Evolutionary conservation across 1,140 invertebrate species (phyloP), one percentile per base, ranked within the genome.

Genomic region (Grapholita molesta): DNA sequence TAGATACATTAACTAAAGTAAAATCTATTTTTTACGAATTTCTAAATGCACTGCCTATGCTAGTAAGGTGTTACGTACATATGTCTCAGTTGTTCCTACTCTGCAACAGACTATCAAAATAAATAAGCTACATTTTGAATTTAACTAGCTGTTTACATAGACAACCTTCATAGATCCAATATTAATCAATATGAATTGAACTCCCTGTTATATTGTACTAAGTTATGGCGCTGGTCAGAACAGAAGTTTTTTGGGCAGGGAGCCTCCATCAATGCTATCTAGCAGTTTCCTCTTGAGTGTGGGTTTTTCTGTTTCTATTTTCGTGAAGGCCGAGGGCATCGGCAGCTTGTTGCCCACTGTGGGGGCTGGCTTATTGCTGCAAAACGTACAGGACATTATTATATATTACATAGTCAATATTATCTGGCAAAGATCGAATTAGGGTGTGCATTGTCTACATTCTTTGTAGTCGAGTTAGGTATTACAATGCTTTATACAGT

Each of bases 291-390:
- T 93, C 82, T 97, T 97, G 15, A 96, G 88, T 69, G 94, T 95
- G n/a, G 94, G 94, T 73, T 94, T 95, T 66, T 95, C 94, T 42
- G 92, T 83, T 61, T 94, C 93, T 67, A 93, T 85, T 75, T 91
- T 92, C 72, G 93, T 94, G 73, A 91, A 88, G 61, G 95, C 93
- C 61, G 92, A 93, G 3, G 97, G 97, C 79, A 97, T 92, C 0
- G 98, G 98, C 69, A 99, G 87, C 84, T 96, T 95, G 12, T 93
- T 84, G 12, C 96, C 96, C 15, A 95, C 92, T 0, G 97, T 97
- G 3, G 98, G 98, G 28, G 95, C 93, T n/a, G 98, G 98, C 89
- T 97, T 97, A 84, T 97, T 98, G 67, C 94, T 96, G 84, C 85
- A 94, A 79, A 38, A 38, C 15, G 15, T n/a, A n/a, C n/a, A 35